A percentile compares a stretch with the other conserved stretches of the same genome.
phyloP scores from a whole-genome alignment of 2,113 vertebrate species.

The Otocyon megalotis region DNA sequence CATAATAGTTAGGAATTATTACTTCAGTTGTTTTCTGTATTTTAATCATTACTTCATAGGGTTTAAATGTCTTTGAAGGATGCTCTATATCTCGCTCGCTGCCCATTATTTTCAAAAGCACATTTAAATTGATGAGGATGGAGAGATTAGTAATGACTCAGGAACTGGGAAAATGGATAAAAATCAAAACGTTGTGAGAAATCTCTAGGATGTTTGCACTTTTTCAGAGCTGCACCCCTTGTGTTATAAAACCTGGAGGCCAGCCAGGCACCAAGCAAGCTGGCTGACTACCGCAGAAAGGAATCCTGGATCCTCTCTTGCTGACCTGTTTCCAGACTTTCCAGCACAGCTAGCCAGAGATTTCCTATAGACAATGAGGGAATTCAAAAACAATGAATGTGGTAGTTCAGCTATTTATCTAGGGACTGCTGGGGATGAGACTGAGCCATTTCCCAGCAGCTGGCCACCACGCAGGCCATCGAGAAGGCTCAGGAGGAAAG shows the following conservation, averaged over 20 bases:
- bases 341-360: too few relatives aligned
- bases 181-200: too few relatives aligned
- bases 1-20: neutral
- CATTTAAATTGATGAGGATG: too few relatives aligned
- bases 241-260: neutral
- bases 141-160: too few relatives aligned
- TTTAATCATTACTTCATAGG: conserved; percentile 36
- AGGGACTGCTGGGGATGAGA: neutral
- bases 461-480: rapidly evolving
- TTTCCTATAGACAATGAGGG: too few relatives aligned
- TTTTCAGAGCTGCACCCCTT: too few relatives aligned
- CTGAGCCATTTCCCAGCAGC: neutral
- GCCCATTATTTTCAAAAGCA: too few relatives aligned
- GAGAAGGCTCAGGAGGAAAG: neutral
- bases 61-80: too few relatives aligned
- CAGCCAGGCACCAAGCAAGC: neutral
- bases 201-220: too few relatives aligned
- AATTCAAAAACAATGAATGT: too few relatives aligned
- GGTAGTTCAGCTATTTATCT: neutral
- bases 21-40: conserved; percentile 21
- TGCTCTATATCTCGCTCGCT: too few relatives aligned
- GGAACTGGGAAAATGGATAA: too few relatives aligned
- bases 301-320: neutral
- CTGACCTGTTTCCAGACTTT: conserved; percentile 45
- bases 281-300: neutral